Percentiles rank a stretch among this genome's conserved stretches.
Conservation (phyloP, 2,113 vertebrate species). For the Brachypteracias leptosomus region DNA sequence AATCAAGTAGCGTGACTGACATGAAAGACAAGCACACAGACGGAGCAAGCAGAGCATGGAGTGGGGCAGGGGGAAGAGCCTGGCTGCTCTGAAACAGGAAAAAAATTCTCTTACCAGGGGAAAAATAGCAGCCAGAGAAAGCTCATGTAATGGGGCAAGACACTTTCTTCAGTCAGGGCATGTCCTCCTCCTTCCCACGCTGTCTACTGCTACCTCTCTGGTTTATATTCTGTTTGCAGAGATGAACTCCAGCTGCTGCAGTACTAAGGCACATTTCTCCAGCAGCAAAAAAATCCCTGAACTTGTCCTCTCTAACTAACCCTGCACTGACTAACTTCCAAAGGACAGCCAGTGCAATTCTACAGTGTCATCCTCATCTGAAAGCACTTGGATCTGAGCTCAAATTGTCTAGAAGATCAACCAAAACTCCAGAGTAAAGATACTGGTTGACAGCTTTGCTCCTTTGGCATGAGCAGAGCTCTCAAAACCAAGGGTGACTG, state of each 20-base stretch:
- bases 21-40: neutral
- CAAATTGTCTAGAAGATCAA: neutral
- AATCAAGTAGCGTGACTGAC: slow-evolving; percentile 24
- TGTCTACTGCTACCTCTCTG: neutral
- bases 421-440: neutral
- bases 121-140: neutral
- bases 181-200: neutral
- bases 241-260: neutral
- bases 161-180: neutral
- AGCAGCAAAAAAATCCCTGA: neutral
- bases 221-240: neutral
- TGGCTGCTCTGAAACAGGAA: neutral
- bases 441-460: neutral
- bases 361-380: neutral
- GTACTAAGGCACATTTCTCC: neutral
- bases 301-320: neutral
- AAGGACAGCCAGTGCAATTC: neutral
- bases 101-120: neutral
- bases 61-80: neutral
- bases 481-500: neutral
- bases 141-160: neutral
- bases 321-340: neutral
- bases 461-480: neutral
- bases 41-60: neutral
- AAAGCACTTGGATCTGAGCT: neutral